Percentiles rank a stretch among this genome's conserved stretches.
Evolutionary conservation across 2,797 vertebrate species (phyloP).

Genomic region (Eutrigla gurnardus): DNA sequence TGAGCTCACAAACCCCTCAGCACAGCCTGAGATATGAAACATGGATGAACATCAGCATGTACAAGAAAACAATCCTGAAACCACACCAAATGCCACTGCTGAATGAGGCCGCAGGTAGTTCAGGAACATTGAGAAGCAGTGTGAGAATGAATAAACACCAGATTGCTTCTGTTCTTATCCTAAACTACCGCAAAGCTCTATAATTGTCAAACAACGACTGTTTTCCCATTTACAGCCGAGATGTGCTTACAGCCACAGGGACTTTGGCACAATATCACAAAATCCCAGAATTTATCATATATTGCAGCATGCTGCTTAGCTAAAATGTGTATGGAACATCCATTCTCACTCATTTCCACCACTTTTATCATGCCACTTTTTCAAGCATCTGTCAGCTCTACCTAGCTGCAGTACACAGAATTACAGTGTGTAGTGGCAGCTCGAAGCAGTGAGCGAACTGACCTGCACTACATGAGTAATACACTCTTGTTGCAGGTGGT

Average conservation of each 20-base stretch:
- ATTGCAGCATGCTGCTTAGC: slow-evolving; percentile 18
- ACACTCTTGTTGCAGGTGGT: neutral
- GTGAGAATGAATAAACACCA: slow-evolving; percentile 34
- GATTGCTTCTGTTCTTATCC: slow-evolving; percentile 16
- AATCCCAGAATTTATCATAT: slow-evolving; percentile 13
- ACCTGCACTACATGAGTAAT: neutral
- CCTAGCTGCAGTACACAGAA: neutral
- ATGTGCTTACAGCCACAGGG: slow-evolving; percentile 21
- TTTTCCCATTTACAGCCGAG: slow-evolving; percentile 26
- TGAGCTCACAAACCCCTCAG: slow-evolving; percentile 7
- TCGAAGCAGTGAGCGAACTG: neutral
- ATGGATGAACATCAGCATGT: slow-evolving; percentile 20
- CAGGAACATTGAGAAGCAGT: slow-evolving; percentile 28
- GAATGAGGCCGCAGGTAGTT: slow-evolving; percentile 25
- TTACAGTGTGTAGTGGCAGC: slow-evolving; percentile 3
- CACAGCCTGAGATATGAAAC: slow-evolving; percentile 13
- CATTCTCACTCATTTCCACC: neutral
- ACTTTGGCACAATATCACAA: slow-evolving; percentile 5
- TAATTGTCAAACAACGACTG: slow-evolving; percentile 20
- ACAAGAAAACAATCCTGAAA: slow-evolving; percentile 11
- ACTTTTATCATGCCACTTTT: neutral
- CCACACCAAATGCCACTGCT: neutral
- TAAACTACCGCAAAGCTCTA: slow-evolving; percentile 19
- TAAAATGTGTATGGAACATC: slow-evolving; percentile 2
- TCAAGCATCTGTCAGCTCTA: neutral